phyloP scores from a whole-genome alignment of 2,113 vertebrate species.

The Gobiocypris rarus region DNA sequence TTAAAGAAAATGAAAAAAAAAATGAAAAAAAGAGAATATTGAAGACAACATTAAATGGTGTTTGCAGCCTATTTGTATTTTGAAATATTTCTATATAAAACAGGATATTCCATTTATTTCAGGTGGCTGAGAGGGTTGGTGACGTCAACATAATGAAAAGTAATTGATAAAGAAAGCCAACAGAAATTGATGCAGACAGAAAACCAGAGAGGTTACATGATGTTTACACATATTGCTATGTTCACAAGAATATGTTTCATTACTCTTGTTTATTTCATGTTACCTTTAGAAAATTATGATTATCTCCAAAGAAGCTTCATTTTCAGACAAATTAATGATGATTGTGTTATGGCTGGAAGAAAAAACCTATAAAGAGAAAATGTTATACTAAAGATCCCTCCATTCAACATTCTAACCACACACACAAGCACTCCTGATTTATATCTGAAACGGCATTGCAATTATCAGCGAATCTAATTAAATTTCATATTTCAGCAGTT shows the following conservation, averaged over 20 bases:
- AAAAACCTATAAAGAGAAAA: neutral
- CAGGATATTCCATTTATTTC: neutral
- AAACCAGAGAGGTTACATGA: neutral
- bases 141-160: neutral
- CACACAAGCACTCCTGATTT: neutral
- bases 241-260: neutral
- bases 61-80: neutral
- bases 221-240: too few species aligned
- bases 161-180: neutral
- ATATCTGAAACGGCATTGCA: too few species aligned
- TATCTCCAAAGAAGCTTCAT: neutral
- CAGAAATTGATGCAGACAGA: neutral
- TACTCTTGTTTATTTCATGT: neutral
- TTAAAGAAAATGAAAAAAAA: neutral
- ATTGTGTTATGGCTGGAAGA: neutral
- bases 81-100: neutral
- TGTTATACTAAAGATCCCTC: neutral
- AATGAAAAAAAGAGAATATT: neutral
- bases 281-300: neutral
- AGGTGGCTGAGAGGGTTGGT: neutral
- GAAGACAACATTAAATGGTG: neutral
- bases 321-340: neutral
- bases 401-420: neutral
- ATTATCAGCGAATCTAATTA: constrained; percentile 7
- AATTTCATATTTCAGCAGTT: neutral